A percentile compares a stretch with the other conserved stretches of the same genome.
phyloP scores from a whole-genome alignment of 2,888 invertebrate species.

The Coremacera marginata region DNA sequence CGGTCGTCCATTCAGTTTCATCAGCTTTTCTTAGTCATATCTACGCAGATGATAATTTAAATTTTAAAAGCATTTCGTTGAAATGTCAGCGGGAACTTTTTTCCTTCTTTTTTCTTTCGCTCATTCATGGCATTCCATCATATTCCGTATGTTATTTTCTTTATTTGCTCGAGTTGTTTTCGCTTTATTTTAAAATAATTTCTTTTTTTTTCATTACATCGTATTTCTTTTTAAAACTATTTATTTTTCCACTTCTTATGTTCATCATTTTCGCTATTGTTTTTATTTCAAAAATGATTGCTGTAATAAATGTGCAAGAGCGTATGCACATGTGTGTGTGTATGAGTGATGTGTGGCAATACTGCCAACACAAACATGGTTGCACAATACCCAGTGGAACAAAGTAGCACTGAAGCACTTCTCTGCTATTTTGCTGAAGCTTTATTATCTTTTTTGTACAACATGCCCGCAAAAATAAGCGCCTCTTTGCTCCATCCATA shows the following conservation, averaged over 20 bases:
- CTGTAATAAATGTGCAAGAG: neutral
- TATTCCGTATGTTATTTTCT: neutral
- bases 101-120: neutral
- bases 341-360: neutral
- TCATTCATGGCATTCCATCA: neutral
- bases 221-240: too few species aligned
- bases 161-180: neutral
- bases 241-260: too few species aligned
- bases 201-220: neutral
- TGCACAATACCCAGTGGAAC: too few species aligned
- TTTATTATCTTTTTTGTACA: too few species aligned
- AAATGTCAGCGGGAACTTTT: neutral
- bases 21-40: neutral
- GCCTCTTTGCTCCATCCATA: too few species aligned
- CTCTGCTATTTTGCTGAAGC: too few species aligned
- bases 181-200: neutral
- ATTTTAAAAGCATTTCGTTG: neutral
- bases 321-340: neutral
- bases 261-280: too few species aligned
- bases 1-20: neutral
- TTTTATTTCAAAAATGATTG: neutral
- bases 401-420: too few species aligned
- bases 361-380: too few species aligned
- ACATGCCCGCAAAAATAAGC: too few species aligned
- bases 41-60: neutral